Conservation (phyloP, 2,113 vertebrate species). For the Heloderma charlesbogerti region DNA sequence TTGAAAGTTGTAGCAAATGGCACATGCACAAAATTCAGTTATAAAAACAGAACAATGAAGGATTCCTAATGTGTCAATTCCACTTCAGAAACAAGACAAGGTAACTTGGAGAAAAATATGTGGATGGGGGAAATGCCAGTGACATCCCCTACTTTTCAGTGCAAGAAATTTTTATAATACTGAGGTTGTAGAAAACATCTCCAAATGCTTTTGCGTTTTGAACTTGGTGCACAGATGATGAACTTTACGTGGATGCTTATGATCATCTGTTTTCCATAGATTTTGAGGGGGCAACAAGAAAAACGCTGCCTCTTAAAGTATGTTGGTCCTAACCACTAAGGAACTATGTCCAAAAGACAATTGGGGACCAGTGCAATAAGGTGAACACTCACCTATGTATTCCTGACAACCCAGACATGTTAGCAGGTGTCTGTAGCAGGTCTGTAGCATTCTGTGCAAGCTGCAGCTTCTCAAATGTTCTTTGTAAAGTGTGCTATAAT, state of each 20-base stretch:
- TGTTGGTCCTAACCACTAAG: not conserved
- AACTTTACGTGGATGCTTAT: not conserved
- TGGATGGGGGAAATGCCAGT: not conserved
- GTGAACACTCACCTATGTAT: not conserved
- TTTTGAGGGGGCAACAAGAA: not conserved
- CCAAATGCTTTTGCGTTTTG: not conserved
- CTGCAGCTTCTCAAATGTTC: not conserved
- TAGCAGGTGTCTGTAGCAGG: not conserved
- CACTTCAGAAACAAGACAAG: not conserved
- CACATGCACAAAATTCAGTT: not conserved
- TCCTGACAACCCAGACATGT: not conserved
- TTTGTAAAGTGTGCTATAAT: not conserved
- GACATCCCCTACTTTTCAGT: not conserved
- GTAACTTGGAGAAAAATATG: too few species aligned
- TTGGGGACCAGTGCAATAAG: not conserved
- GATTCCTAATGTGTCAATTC: not conserved
- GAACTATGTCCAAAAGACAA: not conserved
- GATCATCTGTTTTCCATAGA: not conserved
- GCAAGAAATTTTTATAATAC: not conserved
- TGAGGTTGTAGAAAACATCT: not conserved
- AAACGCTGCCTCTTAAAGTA: not conserved
- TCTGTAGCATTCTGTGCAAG: not conserved
- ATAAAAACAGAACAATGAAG: not conserved
- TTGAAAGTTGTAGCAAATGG: not conserved
- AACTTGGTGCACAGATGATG: not conserved